These are phyloP conservation scores for Ranitomeya imitator DNA, from an alignment of 2,113 vertebrate genomes.

Conservation along the genomic window DNA sequence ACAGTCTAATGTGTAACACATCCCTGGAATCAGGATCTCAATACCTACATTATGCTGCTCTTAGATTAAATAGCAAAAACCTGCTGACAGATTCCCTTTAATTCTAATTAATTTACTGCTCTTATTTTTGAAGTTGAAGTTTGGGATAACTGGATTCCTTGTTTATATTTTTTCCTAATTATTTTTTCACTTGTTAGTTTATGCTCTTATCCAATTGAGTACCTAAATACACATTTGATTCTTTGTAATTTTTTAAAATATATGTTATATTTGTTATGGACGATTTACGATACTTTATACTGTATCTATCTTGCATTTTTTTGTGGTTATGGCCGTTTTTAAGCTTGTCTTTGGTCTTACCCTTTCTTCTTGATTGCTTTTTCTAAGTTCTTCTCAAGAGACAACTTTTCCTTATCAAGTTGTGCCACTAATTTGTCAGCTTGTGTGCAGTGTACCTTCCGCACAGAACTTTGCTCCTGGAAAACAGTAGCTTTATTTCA, in stretches of 20 bases:
- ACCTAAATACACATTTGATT: neutral
- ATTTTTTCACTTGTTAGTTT: neutral
- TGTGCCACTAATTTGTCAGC: slow-evolving; percentile 94
- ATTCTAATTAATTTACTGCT: too few relatives aligned
- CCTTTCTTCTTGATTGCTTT: slow-evolving; percentile 97
- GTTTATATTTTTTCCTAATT: neutral
- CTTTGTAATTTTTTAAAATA: neutral
- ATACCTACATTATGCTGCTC: too few relatives aligned
- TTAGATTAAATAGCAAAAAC: too few relatives aligned
- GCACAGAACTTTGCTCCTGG: slow-evolving; percentile 92
- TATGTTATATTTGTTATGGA: neutral
- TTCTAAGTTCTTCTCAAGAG: slow-evolving; percentile 90
- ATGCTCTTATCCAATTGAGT: neutral
- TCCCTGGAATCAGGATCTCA: too few relatives aligned
- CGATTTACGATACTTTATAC: neutral
- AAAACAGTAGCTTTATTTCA: slow-evolving; percentile 60
- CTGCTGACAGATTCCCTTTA: too few relatives aligned
- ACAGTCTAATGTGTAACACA: too few relatives aligned
- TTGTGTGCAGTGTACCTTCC: slow-evolving; percentile 93
- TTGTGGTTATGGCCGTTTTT: neutral
- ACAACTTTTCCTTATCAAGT: slow-evolving; percentile 91
- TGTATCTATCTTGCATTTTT: neutral
- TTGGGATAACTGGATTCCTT: neutral
- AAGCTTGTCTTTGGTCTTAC: slow-evolving; percentile 69
- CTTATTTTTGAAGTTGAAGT: neutral